phyloP scores from a whole-genome alignment of 2,113 vertebrate species.

The Paradisaea rubra region DNA sequence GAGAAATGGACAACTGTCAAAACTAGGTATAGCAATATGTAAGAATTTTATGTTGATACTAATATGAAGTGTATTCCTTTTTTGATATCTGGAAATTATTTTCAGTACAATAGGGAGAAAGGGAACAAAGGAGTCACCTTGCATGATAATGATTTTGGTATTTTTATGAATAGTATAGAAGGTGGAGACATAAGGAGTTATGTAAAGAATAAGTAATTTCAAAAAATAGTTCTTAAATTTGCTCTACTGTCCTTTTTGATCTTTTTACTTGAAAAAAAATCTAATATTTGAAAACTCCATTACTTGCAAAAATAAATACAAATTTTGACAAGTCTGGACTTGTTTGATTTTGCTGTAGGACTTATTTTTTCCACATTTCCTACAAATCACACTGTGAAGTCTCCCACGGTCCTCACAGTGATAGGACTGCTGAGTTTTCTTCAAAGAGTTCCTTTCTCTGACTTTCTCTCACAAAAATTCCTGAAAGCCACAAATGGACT shows the following conservation, averaged over 20 bases:
- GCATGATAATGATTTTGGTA: not conserved
- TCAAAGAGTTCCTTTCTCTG: not conserved
- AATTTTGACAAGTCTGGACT: not conserved
- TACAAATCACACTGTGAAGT: not conserved
- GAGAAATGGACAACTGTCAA: not conserved
- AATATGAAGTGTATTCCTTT: not conserved
- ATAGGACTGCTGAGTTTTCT: not conserved
- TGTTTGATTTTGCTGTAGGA: not conserved
- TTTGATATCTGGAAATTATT: not conserved
- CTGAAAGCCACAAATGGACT: not conserved
- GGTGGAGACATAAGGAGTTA: not conserved
- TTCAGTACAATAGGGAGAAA: not conserved
- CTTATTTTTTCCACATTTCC: not conserved
- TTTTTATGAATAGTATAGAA: not conserved
- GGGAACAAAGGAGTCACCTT: not conserved
- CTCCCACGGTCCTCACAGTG: not conserved
- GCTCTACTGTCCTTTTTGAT: not conserved
- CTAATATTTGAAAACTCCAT: not conserved
- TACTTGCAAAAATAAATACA: not conserved
- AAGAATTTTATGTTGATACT: not conserved
- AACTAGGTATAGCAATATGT: not conserved
- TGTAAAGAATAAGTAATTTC: not conserved
- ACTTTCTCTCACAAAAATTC: not conserved
- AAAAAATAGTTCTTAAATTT: not conserved
- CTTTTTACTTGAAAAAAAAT: not conserved